phyloP scores from a whole-genome alignment of 2,113 vertebrate genomes.

The Perca schrenkii region DNA sequence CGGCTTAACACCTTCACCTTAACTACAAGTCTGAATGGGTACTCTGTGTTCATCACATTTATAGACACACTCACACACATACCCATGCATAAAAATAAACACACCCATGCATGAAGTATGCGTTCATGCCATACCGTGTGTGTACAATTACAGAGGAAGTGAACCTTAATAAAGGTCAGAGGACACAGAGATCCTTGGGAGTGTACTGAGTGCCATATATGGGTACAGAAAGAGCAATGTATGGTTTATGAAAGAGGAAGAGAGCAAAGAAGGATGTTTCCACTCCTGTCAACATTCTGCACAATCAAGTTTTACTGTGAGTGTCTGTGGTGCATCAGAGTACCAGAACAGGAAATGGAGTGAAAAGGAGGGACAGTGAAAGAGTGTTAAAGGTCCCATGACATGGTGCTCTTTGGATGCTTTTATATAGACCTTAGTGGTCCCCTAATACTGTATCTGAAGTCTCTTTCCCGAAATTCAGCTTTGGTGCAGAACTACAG shows the following conservation, averaged over 20 bases:
- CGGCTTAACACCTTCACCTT: constrained; percentile 75
- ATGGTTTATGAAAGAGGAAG: constrained; percentile 24
- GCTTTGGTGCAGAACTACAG: too few species aligned
- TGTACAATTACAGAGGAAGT: constrained; percentile 77
- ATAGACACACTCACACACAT: constrained; percentile 35
- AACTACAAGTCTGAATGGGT: constrained; percentile 39
- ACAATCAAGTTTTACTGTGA: constrained; percentile 38
- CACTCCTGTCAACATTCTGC: constrained; percentile 31
- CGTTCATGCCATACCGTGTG: constrained; percentile 67
- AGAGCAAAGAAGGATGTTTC: constrained; percentile 16
- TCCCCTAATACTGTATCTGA: too few species aligned
- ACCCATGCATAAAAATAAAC: constrained; percentile 71
- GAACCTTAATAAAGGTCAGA: constrained; percentile 74
- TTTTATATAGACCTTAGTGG: too few species aligned
- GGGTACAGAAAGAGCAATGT: constrained; percentile 36
- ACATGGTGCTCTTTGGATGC: too few species aligned
- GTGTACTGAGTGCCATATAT: constrained; percentile 12
- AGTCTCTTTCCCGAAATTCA: too few species aligned
- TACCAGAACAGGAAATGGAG: not conserved
- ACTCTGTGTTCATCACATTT: constrained; percentile 54
- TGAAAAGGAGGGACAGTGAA: not conserved
- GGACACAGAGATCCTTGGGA: constrained; percentile 58
- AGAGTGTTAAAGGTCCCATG: not conserved
- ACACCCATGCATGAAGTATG: constrained; percentile 13
- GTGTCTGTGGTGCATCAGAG: constrained; percentile 14